phyloP scores from a whole-genome alignment of 2,888 invertebrate genomes.

The Geophilus truncorum region DNA sequence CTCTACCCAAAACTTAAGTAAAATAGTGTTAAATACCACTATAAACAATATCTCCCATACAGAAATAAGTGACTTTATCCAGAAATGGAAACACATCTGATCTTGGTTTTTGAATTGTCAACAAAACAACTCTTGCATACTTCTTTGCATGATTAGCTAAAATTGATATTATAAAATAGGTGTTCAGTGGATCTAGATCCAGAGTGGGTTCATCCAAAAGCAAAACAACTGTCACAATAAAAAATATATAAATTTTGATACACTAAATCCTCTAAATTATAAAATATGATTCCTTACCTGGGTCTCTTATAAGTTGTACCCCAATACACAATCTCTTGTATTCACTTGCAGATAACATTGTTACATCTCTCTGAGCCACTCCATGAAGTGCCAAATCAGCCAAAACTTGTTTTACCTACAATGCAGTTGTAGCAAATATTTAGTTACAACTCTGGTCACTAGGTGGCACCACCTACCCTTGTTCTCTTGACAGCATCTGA shows the following conservation, averaged over 20 bases:
- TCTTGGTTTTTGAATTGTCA: slow-evolving; percentile 89
- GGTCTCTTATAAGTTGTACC: slow-evolving; percentile 87
- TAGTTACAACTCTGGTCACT: neutral
- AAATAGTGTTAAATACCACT: slow-evolving; percentile 44
- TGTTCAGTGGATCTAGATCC: slow-evolving; percentile 90
- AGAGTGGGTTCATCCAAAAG: slow-evolving; percentile 90
- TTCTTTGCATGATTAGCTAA: slow-evolving; percentile 80
- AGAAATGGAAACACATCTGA: slow-evolving; percentile 93
- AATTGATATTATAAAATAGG: slow-evolving; percentile 90
- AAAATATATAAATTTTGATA: too few species aligned
- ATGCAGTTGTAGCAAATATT: neutral
- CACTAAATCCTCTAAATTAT: neutral
- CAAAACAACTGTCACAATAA: slow-evolving; percentile 78
- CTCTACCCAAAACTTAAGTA: neutral
- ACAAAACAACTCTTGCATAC: slow-evolving; percentile 79
- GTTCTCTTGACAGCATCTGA: slow-evolving; percentile 71
- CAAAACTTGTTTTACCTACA: slow-evolving; percentile 65
- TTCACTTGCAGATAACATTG: slow-evolving; percentile 81
- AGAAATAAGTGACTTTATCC: slow-evolving; percentile 83
- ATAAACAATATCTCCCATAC: slow-evolving; percentile 57
- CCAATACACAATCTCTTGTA: slow-evolving; percentile 84
- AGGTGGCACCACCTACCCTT: slow-evolving; percentile 58
- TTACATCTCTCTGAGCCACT: slow-evolving; percentile 71
- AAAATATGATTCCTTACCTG: slow-evolving; percentile 65
- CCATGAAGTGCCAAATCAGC: slow-evolving; percentile 90